Base-by-base conservation (phyloP, 35 echinoderm and acorn worm genomes). In the Hemicentrotus pulcherrimus region DNA sequence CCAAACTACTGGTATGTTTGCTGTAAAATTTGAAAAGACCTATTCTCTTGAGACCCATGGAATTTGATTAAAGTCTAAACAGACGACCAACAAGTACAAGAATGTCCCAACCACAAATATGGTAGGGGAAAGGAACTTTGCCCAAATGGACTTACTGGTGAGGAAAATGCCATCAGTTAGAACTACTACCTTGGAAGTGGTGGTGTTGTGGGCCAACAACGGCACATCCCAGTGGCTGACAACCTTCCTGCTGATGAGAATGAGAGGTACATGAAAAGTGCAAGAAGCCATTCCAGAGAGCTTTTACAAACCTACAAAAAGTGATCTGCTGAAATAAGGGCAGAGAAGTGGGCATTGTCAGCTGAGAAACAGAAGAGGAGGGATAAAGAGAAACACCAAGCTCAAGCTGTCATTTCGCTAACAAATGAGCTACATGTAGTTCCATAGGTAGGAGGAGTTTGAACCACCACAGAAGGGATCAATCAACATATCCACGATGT, bases 81-180 rank as follows among this genome's bases (percentile, higher is more conserved):
- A 32, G 55, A 33, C 61, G 28, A 24, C 13, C 50, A 28, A n/a
- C 61, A 28, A 28, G 32, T 96, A 86, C 94, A 31, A 60, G 22
- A 95, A 94, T 95, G 96, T 97, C 5, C 96, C 96, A 32, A 88
- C 94, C 94, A 97, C 96, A 16, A 97, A 97, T 47, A 61, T 95
- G 46, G 70, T 97, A 18, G 95, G 70, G 12, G 92, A 97, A 48
- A 47, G 96, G 50, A 94, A 97, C 91, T 97, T 97, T 97, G 95
- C 94, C 32, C 88, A 94, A 32, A 48, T 97, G 24, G 96, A 97
- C 58, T 32, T 95, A 19, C 92, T 97, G 28, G 33, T 97, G 11
- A 35, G 96, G 24, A 31, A 94, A 86, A 97, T 94, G 61, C 96
- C 95, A 32, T 31, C 32, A 94, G 96, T 71, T 0, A 45, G 95